Base-by-base conservation (phyloP, 2,888 invertebrate genomes). In the Tuberolachnus salignus region DNA sequence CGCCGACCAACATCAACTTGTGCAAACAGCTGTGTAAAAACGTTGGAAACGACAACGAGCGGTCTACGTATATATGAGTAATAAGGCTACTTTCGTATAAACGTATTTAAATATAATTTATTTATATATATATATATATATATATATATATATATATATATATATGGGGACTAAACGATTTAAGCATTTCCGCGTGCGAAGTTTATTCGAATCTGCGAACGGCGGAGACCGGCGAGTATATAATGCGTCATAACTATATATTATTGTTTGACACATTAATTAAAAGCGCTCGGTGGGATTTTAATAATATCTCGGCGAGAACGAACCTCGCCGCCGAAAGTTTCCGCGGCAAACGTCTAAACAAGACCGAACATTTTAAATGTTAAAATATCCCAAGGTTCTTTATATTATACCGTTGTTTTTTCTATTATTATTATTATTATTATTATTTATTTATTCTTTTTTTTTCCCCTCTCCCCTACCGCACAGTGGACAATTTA, bases 231-330 rank as follows among this genome's bases (percentile, higher is more conserved):
- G 55, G 55, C 53, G 23, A 66, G 44, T 26, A 55, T 74, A 44
- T 74, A 74, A 61, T 46, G 66, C 74, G 66, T 66, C 55, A 66
- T 74, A 55, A 55, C 74, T 34, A 6, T 34, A 34, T 74, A 66
- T n/a, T n/a, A n/a, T 74, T 66, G 46, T 78, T 78, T 78, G 75
- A 78, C 75, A 67, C 67, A 67, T 78, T 78, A 78, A 78, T 67
- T 78, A 78, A 78, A 78, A 78, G 57, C 61, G n/a, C 21, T 51
- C 51, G 13, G 75, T 16, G 34, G n/a, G 34, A 67, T 57, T 75
- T 75, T 75, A 67, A 67, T 75, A 67, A 67, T 67, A 75, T 75
- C 66, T 46, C 19, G 57, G 19, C 57, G 26, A 75, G n/a, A 78
- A 78, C 49, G 67, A 78, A 67, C 67, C 44, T 46, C 57, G 11